Base-by-base conservation (phyloP, 2,797 vertebrate species). In the Neoniphon sammara region DNA sequence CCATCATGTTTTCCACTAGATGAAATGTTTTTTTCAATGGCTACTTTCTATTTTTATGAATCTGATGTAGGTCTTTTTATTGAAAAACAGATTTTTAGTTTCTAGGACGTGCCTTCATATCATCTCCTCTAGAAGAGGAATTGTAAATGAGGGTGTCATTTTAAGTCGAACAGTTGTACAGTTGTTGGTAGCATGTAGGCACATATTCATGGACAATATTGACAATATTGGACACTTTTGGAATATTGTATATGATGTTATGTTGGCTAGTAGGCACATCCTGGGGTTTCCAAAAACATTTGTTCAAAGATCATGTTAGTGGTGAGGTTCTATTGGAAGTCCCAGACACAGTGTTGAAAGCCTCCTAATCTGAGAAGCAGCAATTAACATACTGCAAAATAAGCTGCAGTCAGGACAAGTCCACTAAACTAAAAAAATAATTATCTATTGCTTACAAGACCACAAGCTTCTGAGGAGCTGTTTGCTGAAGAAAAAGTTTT, bases 91-190 rank as follows among this genome's bases (percentile, higher is more conserved):
- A 73, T 20, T 76, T 88, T 88, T 50, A 62, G 80, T 87, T 88
- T 83, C 73, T 85, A 81, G 86, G 87, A 89, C 87, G 91, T 93
- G 93, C 90, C 92, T 93, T 93, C 90, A 87, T 85, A 82, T 70
- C 67, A 87, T 82, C 74, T 91, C 88, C 86, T 89, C 75, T 31
- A 50, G 44, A 79, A 65, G 74, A 82, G 78, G 76, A 70, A 78
- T 55, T 81, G 82, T 86, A 68, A 63, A 74, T 85, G 84, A 87
- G 81, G 83, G 82, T 90, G 87, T 86, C n/a, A 82, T 86, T 81
- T 74, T 30, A 61, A 70, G 68, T 78, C 62, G 71, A 44, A 55
- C 58, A 57, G 57, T 27, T 70, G 74, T 61, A 47, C 42, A 58
- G 66, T 36, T 62, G 57, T 73, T 67, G 65, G 50, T 58, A 77